Conservation (phyloP, 2,888 invertebrate genomes). For the Hoplodrina blanda region DNA sequence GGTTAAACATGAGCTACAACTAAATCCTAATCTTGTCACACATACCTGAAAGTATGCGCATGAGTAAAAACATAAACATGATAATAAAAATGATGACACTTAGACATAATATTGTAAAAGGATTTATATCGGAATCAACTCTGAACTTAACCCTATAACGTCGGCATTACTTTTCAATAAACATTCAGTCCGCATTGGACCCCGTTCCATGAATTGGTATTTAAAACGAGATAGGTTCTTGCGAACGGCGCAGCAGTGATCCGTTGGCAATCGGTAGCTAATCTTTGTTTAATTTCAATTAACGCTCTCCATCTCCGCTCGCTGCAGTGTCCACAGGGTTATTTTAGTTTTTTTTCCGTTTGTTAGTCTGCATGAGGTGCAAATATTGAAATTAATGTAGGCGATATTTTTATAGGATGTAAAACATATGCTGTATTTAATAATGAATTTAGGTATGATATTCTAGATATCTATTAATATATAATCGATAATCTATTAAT, state of each 20-base stretch:
- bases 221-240: slow-evolving; percentile 74
- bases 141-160: slow-evolving; percentile 32
- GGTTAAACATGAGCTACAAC: not conserved
- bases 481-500: no score
- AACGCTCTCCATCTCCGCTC: slow-evolving; percentile 68
- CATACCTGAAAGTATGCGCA: not conserved
- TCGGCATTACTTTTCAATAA: slow-evolving; percentile 57
- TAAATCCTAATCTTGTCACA: not conserved
- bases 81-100: not conserved
- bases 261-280: slow-evolving; percentile 78
- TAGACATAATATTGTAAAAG: not conserved
- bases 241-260: slow-evolving; percentile 73
- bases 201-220: slow-evolving; percentile 59
- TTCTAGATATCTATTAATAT: no score
- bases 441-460: not conserved
- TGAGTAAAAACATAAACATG: not conserved
- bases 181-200: slow-evolving; percentile 56
- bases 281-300: slow-evolving; percentile 89
- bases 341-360: slow-evolving; percentile 36
- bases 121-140: slow-evolving; percentile 9
- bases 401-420: not conserved
- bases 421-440: not conserved
- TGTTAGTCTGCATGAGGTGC: slow-evolving; percentile 15
- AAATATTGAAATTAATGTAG: slow-evolving; percentile 32
- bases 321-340: slow-evolving; percentile 57